Percentiles rank a stretch among this genome's conserved stretches.
These are phyloP conservation scores for Actinopyga echinites DNA, from an alignment of 53 echinoderm and acorn worm genomes.

Conservation along the genomic window DNA sequence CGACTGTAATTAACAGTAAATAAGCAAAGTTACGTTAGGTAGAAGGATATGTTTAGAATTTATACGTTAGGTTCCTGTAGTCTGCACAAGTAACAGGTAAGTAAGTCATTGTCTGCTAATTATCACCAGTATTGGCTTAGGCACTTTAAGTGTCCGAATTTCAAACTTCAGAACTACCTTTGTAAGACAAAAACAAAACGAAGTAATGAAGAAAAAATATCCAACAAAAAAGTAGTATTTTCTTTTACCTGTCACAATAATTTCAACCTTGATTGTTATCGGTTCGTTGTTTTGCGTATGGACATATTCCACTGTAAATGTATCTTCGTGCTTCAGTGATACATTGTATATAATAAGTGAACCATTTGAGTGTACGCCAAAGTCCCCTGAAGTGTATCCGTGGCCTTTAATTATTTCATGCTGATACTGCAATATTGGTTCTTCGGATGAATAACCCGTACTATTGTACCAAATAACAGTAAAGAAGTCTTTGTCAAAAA, in stretches of 20 bases:
- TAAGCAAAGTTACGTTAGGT: too few species aligned
- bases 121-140: too few species aligned
- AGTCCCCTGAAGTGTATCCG: background rate
- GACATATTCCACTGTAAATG: background rate
- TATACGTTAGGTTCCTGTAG: too few species aligned
- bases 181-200: too few species aligned
- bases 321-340: background rate
- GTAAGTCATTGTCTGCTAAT: too few species aligned
- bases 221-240: too few species aligned
- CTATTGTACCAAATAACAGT: background rate
- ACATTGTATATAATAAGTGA: background rate
- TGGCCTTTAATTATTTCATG: background rate
- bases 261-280: background rate
- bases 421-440: background rate
- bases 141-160: too few species aligned
- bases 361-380: background rate
- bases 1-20: too few species aligned
- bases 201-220: too few species aligned
- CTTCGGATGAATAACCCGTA: background rate
- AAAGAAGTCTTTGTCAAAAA: conserved; percentile 3
- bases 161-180: too few species aligned
- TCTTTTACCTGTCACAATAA: background rate
- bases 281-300: background rate
- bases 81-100: too few species aligned
- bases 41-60: too few species aligned